Evolutionary conservation across 2,888 invertebrate genomes (phyloP), one percentile per base, ranked within the genome.

Genomic region (Tolmerus cingulatus): DNA sequence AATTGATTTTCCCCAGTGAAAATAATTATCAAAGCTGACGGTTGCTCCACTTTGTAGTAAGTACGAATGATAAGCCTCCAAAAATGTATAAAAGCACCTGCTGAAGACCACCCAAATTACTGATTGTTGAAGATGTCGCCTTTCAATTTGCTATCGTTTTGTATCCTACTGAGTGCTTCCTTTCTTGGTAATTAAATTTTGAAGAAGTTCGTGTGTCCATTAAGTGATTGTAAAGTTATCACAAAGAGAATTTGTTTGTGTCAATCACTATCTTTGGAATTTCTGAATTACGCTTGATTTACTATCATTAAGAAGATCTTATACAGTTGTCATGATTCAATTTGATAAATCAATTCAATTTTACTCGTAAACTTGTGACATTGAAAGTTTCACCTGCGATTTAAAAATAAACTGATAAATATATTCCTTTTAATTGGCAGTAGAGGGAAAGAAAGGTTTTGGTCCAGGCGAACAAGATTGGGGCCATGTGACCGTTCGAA

Each of bases 401-500:
- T 37, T 34, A 76, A 76, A 37, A n/a, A 16, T 76, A 76, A 37
- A 76, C 74, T 30, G 16, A 27, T 74, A 14, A 9, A 57, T 5
- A 19, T 27, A 19, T 57, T 66, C 27, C 27, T 37, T 37, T 40
- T 30, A 2, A 30, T 76, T 30, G 74, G n/a, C 8, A 86, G 84
- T 79, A 5, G 34, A 87, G 90, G 92, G 91, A 4, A 91, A 90
- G 86, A 51, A 77, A 27, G 92, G 92, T n/a, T 95, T 95, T 89
- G 95, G 95, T 2, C 92, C 94, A 0, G 95, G 94, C 14, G 93
- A 94, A 86, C 96, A 97, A 92, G 95, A 95, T 90, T 97, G 95
- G 95, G 96, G 95, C 9, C 96, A 95, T 92, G 95, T 96, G 4
- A 94, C 94, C 87, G 96, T 97, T 0, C 94, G 97, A 0, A 94